Evolutionary conservation across 2,888 invertebrate species (phyloP).

Genomic region (Chirona hameri): DNA sequence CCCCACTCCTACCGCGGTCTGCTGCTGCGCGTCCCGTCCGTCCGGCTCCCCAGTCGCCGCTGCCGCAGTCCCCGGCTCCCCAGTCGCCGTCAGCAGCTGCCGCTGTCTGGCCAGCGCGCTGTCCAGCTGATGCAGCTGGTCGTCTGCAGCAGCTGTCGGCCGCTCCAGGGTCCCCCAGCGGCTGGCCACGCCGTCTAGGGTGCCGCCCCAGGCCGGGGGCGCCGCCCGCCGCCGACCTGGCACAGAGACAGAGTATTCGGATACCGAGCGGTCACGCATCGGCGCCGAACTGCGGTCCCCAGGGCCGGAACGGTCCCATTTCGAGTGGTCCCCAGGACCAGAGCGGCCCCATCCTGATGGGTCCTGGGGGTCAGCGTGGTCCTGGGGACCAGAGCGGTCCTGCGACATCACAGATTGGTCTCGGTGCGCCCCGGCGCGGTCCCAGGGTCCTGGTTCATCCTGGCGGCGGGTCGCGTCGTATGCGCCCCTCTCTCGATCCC

Average conservation of each 20-base stretch:
- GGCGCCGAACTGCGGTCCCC: not conserved
- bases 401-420: too few species aligned
- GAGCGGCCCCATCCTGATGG: not conserved
- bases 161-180: not conserved
- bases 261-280: not conserved
- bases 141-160: not conserved
- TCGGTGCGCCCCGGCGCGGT: not conserved
- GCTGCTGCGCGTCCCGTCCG: not conserved
- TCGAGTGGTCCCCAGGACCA: too few species aligned
- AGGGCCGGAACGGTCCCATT: not conserved
- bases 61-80: not conserved
- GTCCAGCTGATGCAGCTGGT: not conserved
- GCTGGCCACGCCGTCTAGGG: constrained; percentile 5
- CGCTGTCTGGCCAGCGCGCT: not conserved
- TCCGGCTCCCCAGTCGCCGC: not conserved
- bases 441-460: not conserved
- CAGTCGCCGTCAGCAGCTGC: not conserved
- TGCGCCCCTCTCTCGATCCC: too few species aligned
- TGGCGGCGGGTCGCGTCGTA: too few species aligned
- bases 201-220: not conserved
- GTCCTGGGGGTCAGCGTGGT: not conserved
- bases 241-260: not conserved
- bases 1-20: too few species aligned
- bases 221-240: not conserved
- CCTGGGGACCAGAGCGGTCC: not conserved